phyloP scores from a whole-genome alignment of 2,888 invertebrate genomes.

The Myathropa florea region DNA sequence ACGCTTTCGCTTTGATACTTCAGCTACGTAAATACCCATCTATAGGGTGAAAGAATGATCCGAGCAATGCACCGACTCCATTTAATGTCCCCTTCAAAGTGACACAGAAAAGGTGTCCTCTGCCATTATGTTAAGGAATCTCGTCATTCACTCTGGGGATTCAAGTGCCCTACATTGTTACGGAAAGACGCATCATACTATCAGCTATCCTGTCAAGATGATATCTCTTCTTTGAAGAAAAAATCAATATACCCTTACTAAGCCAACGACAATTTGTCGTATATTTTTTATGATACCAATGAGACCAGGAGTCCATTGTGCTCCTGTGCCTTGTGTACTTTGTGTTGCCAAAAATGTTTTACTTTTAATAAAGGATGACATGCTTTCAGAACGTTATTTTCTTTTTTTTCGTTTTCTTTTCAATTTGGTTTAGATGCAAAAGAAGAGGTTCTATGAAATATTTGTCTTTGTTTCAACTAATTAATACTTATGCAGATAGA shows the following conservation, averaged over 20 bases:
- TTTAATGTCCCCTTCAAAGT: conserved; percentile 10
- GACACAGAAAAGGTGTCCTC: conserved; percentile 33
- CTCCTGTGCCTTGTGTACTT: neutral
- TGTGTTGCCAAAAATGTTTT: neutral
- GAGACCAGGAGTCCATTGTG: neutral
- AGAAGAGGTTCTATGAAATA: neutral
- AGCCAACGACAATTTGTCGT: conserved; percentile 14
- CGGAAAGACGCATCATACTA: conserved; percentile 11
- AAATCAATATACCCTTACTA: conserved; percentile 11
- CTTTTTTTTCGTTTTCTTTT: neutral
- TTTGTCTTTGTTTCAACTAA: neutral
- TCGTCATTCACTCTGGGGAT: neutral
- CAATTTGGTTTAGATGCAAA: neutral
- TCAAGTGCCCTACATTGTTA: conserved; percentile 19
- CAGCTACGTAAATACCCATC: neutral
- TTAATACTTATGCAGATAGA: neutral
- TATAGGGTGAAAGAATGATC: neutral
- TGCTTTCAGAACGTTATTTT: neutral
- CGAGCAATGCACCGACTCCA: neutral
- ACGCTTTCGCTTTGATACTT: neutral
- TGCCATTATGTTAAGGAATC: conserved; percentile 11
- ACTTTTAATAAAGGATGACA: neutral
- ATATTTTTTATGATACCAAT: neutral
- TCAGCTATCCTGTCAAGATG: conserved; percentile 11
- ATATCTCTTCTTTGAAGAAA: neutral